Percentiles rank a stretch among this genome's conserved stretches.
These are phyloP conservation scores for Oreotrochilus melanogaster DNA, from an alignment of 2,113 vertebrate species.

Conservation along the genomic window DNA sequence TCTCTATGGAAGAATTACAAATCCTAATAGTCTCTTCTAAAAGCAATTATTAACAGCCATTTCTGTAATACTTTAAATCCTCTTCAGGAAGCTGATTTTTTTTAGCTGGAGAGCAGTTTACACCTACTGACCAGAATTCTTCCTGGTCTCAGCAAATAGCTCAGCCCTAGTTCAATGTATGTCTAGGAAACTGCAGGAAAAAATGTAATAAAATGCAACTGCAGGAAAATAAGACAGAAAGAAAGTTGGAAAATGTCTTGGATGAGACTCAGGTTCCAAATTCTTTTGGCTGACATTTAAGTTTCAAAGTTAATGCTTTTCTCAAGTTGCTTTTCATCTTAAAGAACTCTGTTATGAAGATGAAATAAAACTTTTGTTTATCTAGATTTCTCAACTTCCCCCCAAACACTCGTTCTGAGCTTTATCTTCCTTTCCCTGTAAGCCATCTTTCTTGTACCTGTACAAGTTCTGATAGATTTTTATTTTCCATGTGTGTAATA, in stretches of 20 bases:
- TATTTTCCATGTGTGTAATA: slow-evolving; percentile 52
- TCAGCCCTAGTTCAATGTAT: neutral
- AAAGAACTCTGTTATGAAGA: slow-evolving; percentile 22
- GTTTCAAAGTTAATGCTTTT: slow-evolving; percentile 56
- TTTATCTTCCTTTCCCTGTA: neutral
- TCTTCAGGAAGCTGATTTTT: slow-evolving; percentile 13
- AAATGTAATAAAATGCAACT: slow-evolving; percentile 15
- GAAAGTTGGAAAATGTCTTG: slow-evolving; percentile 40
- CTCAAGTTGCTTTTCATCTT: slow-evolving; percentile 57
- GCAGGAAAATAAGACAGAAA: slow-evolving; percentile 21
- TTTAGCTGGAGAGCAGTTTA: neutral
- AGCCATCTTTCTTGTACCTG: neutral
- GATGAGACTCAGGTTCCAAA: slow-evolving; percentile 35
- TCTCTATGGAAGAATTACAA: slow-evolving; percentile 18
- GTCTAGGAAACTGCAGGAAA: slow-evolving; percentile 13
- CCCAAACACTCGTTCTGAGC: slow-evolving; percentile 3
- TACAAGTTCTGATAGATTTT: neutral
- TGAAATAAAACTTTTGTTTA: slow-evolving; percentile 65
- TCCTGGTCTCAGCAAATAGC: slow-evolving; percentile 15
- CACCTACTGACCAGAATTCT: neutral
- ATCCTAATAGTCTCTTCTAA: slow-evolving; percentile 4
- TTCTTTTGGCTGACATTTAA: slow-evolving; percentile 67
- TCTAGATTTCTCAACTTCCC: slow-evolving; percentile 10
- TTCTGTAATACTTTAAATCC: neutral
- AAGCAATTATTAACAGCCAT: neutral